Evolutionary conservation across 2,113 vertebrate species (phyloP).

Genomic region (Meleagris gallopavo): DNA sequence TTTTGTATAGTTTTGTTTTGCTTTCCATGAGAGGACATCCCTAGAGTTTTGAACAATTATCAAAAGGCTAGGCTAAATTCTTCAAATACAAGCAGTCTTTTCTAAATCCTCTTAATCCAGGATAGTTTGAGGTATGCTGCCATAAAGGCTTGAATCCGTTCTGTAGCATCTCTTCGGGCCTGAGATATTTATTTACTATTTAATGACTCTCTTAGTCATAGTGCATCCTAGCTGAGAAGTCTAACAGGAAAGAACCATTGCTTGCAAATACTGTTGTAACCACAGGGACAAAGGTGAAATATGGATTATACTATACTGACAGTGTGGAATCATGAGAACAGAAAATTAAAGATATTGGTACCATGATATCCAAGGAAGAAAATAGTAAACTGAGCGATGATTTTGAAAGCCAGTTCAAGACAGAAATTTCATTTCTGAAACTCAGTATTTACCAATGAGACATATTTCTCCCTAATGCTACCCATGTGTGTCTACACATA

Average conservation of each 20-base stretch:
- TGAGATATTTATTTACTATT: background rate
- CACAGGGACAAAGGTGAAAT: background rate
- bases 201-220: background rate
- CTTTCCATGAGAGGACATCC: background rate
- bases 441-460: background rate
- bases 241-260: background rate
- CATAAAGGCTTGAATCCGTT: background rate
- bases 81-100: background rate
- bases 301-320: no score
- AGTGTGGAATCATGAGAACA: background rate
- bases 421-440: background rate
- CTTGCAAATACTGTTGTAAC: fast-evolving
- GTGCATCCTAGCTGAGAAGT: background rate
- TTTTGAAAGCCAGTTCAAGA: background rate
- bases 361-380: background rate
- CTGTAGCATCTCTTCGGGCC: background rate
- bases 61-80: background rate
- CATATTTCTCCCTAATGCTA: background rate
- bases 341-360: background rate
- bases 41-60: background rate
- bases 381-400: background rate
- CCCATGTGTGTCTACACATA: background rate
- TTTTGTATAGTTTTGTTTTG: background rate
- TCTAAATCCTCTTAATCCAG: background rate
- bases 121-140: background rate